A percentile compares a stretch with the other conserved stretches of the same genome.
phyloP scores from a whole-genome alignment of 1,140 invertebrate species.

The Neomicropteryx cornuta region DNA sequence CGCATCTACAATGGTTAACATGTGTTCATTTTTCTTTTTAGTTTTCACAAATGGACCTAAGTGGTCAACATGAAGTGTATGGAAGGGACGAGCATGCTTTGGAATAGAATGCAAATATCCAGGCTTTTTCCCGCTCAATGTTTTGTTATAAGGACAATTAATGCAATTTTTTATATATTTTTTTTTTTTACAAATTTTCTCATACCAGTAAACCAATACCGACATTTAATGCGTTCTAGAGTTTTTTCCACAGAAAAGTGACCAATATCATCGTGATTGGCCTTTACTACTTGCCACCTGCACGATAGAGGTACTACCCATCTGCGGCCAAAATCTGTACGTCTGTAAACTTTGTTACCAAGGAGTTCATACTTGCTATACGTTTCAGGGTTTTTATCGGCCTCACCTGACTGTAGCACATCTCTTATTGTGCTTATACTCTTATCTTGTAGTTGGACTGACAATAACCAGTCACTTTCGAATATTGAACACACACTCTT shows the following conservation, averaged over 20 bases:
- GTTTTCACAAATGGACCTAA: slow-evolving; percentile 20
- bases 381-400: slow-evolving; percentile 3
- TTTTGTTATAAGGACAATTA: slow-evolving; percentile 18
- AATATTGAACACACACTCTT: too few relatives aligned
- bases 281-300: slow-evolving; percentile 11
- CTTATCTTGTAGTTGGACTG: slow-evolving; percentile 17
- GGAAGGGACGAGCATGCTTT: slow-evolving; percentile 16
- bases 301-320: slow-evolving; percentile 14
- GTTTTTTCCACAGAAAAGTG: slow-evolving; percentile 6
- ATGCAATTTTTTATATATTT: slow-evolving; percentile 20
- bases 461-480: slow-evolving; percentile 17
- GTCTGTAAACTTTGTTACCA: slow-evolving; percentile 7
- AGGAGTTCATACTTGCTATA: slow-evolving; percentile 13
- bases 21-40: slow-evolving; percentile 19
- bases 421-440: slow-evolving; percentile 11
- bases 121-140: slow-evolving; percentile 14
- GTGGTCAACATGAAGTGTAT: slow-evolving; percentile 21
- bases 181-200: slow-evolving; percentile 9
- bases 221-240: slow-evolving; percentile 6
- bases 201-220: slow-evolving; percentile 15
- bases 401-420: slow-evolving; percentile 10
- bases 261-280: slow-evolving; percentile 11
- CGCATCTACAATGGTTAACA: slow-evolving; percentile 23
- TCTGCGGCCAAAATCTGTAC: slow-evolving; percentile 10
- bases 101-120: slow-evolving; percentile 14